These are phyloP conservation scores for Lipotes vexillifer DNA, from an alignment of 2,113 vertebrate species.

Conservation along the genomic window DNA sequence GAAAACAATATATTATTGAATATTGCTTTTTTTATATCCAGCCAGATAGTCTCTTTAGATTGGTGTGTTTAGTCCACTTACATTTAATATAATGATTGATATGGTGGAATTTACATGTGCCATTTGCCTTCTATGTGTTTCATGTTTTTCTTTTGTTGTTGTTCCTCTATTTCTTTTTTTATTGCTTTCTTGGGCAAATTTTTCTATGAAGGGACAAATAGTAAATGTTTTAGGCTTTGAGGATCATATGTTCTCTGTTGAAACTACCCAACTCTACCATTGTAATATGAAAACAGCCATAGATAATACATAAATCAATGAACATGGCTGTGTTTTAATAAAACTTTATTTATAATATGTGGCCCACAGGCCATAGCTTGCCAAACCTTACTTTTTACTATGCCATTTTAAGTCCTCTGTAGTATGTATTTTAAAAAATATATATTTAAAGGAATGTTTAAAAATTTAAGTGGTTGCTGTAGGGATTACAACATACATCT, in stretches of 20 bases:
- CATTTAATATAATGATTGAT: neutral
- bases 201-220: neutral
- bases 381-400: neutral
- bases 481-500: neutral
- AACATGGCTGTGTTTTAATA: too few relatives aligned
- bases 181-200: neutral
- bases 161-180: neutral
- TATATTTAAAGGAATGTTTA: neutral
- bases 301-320: too few relatives aligned
- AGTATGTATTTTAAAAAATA: neutral
- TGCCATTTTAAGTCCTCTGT: neutral
- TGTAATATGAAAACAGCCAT: neutral
- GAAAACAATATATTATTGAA: neutral
- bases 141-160: neutral
- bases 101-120: neutral
- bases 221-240: neutral
- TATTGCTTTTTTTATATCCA: neutral
- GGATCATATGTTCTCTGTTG: neutral
- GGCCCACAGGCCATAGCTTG: neutral
- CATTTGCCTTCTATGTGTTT: neutral
- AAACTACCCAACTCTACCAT: neutral
- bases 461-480: neutral
- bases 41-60: neutral
- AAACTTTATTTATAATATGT: neutral
- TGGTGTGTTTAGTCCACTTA: neutral